phyloP scores from a whole-genome alignment of 2,113 vertebrate species.

The Nannobrachium achirus region DNA sequence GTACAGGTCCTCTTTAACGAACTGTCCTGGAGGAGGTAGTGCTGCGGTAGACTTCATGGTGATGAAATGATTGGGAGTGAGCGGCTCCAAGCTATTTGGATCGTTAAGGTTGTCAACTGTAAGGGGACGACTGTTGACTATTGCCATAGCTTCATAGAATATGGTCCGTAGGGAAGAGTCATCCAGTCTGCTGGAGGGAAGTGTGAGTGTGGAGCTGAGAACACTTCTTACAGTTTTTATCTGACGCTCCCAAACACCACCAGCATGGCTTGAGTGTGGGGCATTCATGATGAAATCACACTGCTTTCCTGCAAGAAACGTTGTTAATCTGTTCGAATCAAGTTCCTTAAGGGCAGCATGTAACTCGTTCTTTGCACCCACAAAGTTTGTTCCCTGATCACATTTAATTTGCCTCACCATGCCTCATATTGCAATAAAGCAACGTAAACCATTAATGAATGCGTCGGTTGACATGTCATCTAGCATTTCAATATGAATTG shows the following conservation, averaged over 20 bases:
- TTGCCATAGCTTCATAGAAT: no score
- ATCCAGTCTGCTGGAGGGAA: no score
- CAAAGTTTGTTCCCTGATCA: slow-evolving; percentile 25
- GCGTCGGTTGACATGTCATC: slow-evolving; percentile 39
- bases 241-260: slow-evolving; percentile 12
- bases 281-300: slow-evolving; percentile 14
- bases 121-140: no score
- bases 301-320: slow-evolving; percentile 6
- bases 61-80: no score
- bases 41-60: no score
- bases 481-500: slow-evolving; percentile 29
- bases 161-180: no score
- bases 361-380: no score
- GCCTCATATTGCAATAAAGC: slow-evolving; percentile 38
- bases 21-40: no score
- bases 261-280: slow-evolving; percentile 7
- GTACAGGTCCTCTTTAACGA: no score
- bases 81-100: background rate
- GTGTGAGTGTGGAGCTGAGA: background rate
- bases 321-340: background rate
- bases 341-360: background rate
- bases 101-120: no score
- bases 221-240: background rate
- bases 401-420: slow-evolving; percentile 17
- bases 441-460: slow-evolving; percentile 28